phyloP scores from a whole-genome alignment of 2,113 vertebrate genomes.

The Archilochus colubris region DNA sequence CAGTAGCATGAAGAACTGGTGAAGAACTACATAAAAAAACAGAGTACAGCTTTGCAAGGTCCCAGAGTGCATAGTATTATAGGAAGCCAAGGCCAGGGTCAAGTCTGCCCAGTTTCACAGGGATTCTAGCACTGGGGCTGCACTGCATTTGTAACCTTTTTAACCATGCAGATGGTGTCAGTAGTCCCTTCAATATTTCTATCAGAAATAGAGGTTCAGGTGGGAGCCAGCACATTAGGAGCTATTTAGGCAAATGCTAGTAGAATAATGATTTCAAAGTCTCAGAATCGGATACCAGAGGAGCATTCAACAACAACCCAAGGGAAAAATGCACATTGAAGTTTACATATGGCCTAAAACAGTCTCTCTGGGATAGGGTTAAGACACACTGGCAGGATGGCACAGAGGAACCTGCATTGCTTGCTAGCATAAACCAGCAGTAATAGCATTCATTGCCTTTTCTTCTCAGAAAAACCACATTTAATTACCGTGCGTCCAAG shows the following conservation, averaged over 20 bases:
- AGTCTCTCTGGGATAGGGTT: background rate
- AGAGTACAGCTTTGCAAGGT: background rate
- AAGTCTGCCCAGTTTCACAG: background rate
- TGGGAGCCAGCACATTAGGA: background rate
- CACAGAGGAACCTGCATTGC: background rate
- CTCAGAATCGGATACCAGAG: background rate
- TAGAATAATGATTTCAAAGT: background rate
- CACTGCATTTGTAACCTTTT: background rate
- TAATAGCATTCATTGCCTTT: conserved; percentile 39
- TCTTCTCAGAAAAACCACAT: conserved; percentile 52
- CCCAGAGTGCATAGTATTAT: conserved; percentile 7
- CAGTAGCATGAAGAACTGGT: too few species aligned
- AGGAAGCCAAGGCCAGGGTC: conserved; percentile 36
- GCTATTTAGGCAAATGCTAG: background rate
- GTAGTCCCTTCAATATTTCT: background rate
- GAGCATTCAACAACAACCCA: background rate
- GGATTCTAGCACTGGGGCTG: conserved; percentile 9
- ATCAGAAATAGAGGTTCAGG: background rate
- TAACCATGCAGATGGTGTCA: background rate
- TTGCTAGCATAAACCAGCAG: conserved; percentile 35
- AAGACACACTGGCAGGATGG: background rate
- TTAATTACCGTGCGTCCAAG: conserved; percentile 54
- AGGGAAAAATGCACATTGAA: background rate
- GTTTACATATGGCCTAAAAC: background rate
- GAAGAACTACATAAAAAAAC: conserved; percentile 47